Evolutionary conservation across 1,140 invertebrate species (phyloP).

Genomic region (Paramacrobiotus metropolitanus): DNA sequence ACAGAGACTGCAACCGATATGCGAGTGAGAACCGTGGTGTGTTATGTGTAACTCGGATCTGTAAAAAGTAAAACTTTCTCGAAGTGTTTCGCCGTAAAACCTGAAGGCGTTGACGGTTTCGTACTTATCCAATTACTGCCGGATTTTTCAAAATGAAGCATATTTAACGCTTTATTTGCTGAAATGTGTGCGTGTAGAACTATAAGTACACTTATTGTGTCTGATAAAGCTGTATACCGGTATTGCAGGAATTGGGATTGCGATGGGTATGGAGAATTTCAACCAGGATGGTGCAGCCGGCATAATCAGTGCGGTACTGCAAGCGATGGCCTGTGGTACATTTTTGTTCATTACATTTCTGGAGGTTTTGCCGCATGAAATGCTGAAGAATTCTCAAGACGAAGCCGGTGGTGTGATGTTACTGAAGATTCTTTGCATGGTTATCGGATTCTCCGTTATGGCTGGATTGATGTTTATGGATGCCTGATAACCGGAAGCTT

Average conservation of each 20-base stretch:
- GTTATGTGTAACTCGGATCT: too few relatives aligned
- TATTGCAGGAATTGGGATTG: slow-evolving; percentile 38
- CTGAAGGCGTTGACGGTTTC: too few relatives aligned
- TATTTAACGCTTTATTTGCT: too few relatives aligned
- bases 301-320: slow-evolving; percentile 28
- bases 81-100: too few relatives aligned
- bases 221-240: too few relatives aligned
- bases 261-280: slow-evolving; percentile 30
- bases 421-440: slow-evolving; percentile 9
- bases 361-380: slow-evolving; percentile 47
- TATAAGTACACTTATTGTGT: too few relatives aligned
- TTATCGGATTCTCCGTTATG: slow-evolving; percentile 12
- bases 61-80: too few relatives aligned
- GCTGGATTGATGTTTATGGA: slow-evolving; percentile 1
- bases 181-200: too few relatives aligned
- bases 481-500: neutral
- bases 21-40: too few relatives aligned
- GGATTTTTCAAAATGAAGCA: too few relatives aligned
- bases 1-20: too few relatives aligned
- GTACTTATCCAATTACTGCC: too few relatives aligned
- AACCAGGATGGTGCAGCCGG: slow-evolving; percentile 17
- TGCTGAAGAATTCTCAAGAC: slow-evolving; percentile 18
- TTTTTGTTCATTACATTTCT: slow-evolving; percentile 74
- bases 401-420: slow-evolving; percentile 6
- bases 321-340: slow-evolving; percentile 58